Evolutionary conservation across 1,140 invertebrate species (phyloP).

Genomic region (Leptonema lineaticorne): DNA sequence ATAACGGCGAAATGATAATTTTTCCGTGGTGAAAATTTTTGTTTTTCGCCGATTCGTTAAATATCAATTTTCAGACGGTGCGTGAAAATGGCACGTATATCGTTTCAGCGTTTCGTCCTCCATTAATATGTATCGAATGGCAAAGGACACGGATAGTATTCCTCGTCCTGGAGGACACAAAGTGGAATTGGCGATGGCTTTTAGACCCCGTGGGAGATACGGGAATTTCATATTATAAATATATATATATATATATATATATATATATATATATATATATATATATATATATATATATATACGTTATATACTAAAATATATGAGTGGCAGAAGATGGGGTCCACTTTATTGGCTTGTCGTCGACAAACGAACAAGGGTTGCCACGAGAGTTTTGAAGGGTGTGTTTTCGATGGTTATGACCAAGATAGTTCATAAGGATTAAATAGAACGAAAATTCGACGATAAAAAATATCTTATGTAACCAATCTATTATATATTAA

Average conservation of each 20-base stretch:
- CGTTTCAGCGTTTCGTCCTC: not conserved
- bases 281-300: too few species aligned
- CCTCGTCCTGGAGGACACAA: not conserved
- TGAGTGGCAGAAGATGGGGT: not conserved
- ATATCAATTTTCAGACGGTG: constrained; percentile 6
- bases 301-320: too few species aligned
- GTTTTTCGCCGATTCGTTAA: constrained; percentile 13
- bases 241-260: too few species aligned
- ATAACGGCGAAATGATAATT: not conserved
- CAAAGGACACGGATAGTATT: not conserved
- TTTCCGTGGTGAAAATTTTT: not conserved
- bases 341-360: constrained; percentile 29
- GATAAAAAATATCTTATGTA: too few species aligned
- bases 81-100: constrained; percentile 7
- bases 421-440: too few species aligned
- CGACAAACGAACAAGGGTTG: constrained; percentile 4
- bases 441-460: too few species aligned
- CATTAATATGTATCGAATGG: constrained; percentile 11
- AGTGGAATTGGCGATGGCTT: not conserved
- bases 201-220: too few species aligned
- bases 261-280: too few species aligned
- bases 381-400: too few species aligned
- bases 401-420: too few species aligned
- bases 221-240: too few species aligned
- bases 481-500: too few species aligned